These are phyloP conservation scores for Clarias macrocephalus DNA, from an alignment of 2,113 vertebrate genomes.

Conservation along the genomic window DNA sequence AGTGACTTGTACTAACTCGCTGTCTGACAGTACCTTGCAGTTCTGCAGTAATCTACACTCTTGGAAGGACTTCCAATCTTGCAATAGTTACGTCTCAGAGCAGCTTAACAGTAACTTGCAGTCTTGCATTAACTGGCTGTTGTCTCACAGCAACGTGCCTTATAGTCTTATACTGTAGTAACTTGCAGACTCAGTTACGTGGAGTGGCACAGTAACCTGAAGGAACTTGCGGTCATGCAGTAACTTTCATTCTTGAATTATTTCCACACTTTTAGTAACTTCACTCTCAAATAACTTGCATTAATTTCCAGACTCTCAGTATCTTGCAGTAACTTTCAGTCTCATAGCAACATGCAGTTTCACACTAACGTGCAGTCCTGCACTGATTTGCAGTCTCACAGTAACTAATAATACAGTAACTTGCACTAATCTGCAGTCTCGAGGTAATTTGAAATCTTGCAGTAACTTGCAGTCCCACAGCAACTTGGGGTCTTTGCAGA, in stretches of 20 bases:
- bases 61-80: not conserved
- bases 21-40: not conserved
- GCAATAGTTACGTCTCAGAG: not conserved
- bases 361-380: not conserved
- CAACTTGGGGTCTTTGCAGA: not conserved
- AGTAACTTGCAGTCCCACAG: not conserved
- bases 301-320: not conserved
- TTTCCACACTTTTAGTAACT: not conserved
- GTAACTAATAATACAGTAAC: not conserved
- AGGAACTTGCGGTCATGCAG: too few species aligned
- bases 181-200: not conserved
- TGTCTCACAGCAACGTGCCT: too few species aligned
- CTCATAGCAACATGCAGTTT: not conserved
- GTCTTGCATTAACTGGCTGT: too few species aligned
- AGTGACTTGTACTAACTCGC: too few species aligned
- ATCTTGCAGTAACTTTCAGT: not conserved
- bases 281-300: not conserved
- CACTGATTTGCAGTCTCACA: not conserved
- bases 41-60: not conserved
- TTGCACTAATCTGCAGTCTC: not conserved
- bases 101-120: too few species aligned
- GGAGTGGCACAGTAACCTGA: too few species aligned
- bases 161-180: not conserved
- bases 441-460: not conserved
- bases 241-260: not conserved